Evolutionary conservation across 2,797 vertebrate species (phyloP).

Genomic region (Picus viridis): DNA sequence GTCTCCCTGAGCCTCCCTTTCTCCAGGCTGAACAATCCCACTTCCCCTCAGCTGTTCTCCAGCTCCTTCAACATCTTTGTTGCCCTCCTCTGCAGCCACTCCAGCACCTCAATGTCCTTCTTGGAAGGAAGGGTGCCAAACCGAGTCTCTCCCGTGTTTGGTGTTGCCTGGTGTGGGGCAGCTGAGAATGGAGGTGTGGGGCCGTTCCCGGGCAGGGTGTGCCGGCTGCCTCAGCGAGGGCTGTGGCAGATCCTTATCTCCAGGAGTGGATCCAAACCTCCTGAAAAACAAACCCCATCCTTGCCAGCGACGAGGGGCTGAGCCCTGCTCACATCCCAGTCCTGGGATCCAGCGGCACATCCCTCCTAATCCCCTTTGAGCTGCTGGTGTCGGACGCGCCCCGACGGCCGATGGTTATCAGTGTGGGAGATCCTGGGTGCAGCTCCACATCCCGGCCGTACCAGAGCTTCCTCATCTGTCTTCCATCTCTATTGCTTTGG

Average conservation of each 20-base stretch:
- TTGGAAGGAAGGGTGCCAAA: too few species aligned
- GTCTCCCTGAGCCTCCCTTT: too few species aligned
- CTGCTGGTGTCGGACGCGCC: not conserved
- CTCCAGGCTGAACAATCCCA: too few species aligned
- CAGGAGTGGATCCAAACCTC: not conserved
- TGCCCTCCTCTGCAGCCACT: too few species aligned
- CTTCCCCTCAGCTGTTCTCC: too few species aligned
- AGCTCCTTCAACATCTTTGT: too few species aligned
- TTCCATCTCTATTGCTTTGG: not conserved
- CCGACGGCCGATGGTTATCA: not conserved
- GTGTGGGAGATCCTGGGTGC: slow-evolving; percentile 23
- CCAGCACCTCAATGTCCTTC: too few species aligned
- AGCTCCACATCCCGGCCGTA: not conserved
- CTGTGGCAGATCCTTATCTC: not conserved
- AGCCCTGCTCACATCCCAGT: not conserved
- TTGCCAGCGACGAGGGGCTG: not conserved
- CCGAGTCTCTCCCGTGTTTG: not conserved
- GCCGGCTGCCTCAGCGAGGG: not conserved
- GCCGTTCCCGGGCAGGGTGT: not conserved
- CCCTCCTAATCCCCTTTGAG: not conserved
- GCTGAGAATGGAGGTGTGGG: not conserved
- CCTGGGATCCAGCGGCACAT: not conserved
- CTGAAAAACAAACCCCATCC: not conserved
- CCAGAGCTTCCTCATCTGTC: not conserved
- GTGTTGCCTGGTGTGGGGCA: not conserved